These are phyloP conservation scores for Caprella mutica DNA, from an alignment of 2,888 invertebrate genomes.

Conservation along the genomic window DNA sequence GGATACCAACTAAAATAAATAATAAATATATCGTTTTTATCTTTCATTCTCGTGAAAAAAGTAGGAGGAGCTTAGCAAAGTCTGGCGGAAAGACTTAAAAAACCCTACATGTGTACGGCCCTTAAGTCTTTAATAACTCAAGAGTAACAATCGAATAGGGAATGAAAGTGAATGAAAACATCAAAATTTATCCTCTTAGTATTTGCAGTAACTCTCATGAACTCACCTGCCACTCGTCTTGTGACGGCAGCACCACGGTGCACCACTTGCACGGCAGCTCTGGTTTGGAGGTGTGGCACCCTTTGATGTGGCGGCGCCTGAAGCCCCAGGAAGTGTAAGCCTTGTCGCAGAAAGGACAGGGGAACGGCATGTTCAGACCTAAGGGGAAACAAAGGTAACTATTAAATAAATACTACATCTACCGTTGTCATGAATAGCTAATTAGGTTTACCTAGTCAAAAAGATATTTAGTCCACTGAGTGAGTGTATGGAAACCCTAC, in stretches of 20 bases:
- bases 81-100: too few species aligned
- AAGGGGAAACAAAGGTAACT: too few species aligned
- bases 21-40: slow-evolving; percentile 4
- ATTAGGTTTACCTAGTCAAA: too few species aligned
- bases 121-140: too few species aligned
- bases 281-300: slow-evolving; percentile 47
- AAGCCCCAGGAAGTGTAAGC: slow-evolving; percentile 56
- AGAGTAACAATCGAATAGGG: background rate
- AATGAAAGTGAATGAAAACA: background rate
- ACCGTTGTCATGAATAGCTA: too few species aligned
- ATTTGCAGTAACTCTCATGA: too few species aligned
- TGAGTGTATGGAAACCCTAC: too few species aligned
- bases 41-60: background rate
- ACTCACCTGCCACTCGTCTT: slow-evolving; percentile 49
- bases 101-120: too few species aligned
- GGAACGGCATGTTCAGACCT: slow-evolving; percentile 43
- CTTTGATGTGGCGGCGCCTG: slow-evolving; percentile 52
- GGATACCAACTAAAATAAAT: too few species aligned
- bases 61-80: too few species aligned
- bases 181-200: background rate
- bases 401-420: too few species aligned
- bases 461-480: too few species aligned
- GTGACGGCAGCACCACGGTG: slow-evolving; percentile 44
- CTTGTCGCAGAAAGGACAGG: slow-evolving; percentile 53
- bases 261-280: slow-evolving; percentile 38